These are phyloP conservation scores for Chaenocephalus aceratus DNA, from an alignment of 2,113 vertebrate genomes.

Conservation along the genomic window DNA sequence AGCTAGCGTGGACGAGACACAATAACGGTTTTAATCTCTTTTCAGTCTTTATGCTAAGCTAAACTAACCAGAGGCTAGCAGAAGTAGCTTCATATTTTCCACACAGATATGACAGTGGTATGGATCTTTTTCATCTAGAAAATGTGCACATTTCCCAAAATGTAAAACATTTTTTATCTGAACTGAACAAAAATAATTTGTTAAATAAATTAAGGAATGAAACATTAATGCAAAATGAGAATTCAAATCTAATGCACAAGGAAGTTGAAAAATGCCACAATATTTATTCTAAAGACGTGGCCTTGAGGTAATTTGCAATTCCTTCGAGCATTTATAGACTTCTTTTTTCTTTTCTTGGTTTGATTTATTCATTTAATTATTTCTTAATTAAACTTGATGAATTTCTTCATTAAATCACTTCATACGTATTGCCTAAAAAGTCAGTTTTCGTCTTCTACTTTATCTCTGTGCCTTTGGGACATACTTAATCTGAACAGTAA, in stretches of 20 bases:
- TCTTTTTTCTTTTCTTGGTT: background rate
- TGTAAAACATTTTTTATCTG: background rate
- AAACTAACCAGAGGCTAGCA: background rate
- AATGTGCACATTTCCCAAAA: background rate
- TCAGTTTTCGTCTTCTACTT: constrained; percentile 15
- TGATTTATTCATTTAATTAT: background rate
- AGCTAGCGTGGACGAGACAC: background rate
- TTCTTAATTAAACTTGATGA: background rate
- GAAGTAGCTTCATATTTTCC: background rate
- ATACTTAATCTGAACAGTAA: background rate
- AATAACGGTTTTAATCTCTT: background rate
- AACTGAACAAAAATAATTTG: background rate
- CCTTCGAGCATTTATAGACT: constrained; percentile 8
- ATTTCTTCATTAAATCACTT: constrained; percentile 2
- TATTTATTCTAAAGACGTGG: background rate
- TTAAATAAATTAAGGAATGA: background rate
- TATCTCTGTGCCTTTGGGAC: background rate
- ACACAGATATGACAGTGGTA: background rate
- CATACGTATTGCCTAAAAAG: background rate
- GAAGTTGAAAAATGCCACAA: background rate
- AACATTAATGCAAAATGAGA: background rate
- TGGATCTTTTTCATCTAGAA: background rate
- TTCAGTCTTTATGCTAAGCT: constrained; percentile 8
- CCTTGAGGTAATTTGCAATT: background rate
- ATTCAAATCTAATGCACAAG: background rate